Evolutionary conservation across 2,888 invertebrate species (phyloP).

Genomic region (Antheraea assamensis): DNA sequence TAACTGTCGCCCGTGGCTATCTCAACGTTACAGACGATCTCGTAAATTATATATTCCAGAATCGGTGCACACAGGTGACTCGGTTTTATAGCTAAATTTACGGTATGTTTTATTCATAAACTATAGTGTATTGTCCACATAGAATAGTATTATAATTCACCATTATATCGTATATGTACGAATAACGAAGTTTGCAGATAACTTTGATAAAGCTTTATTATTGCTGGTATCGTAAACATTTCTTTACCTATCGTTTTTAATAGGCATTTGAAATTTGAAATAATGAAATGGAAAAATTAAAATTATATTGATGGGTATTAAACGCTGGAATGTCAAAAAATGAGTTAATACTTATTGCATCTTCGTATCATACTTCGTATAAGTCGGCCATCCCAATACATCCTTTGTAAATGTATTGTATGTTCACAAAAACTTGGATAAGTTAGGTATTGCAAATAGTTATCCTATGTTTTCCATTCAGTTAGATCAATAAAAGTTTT

Average conservation of each 20-base stretch:
- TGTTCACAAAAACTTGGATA: no score
- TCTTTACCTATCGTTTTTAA: background rate
- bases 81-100: constrained; percentile 30
- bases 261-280: background rate
- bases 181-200: background rate
- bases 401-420: no score
- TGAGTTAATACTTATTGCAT: no score
- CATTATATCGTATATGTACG: background rate
- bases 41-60: constrained; percentile 42
- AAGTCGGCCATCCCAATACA: no score
- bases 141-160: constrained; percentile 8
- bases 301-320: no score
- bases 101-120: constrained; percentile 17
- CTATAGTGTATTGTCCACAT: background rate
- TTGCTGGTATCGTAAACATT: background rate
- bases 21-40: constrained; percentile 26
- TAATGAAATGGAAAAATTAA: background rate
- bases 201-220: background rate
- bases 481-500: no score
- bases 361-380: no score
- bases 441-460: no score
- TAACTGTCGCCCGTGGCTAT: constrained; percentile 17
- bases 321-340: no score
- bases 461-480: no score
- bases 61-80: constrained; percentile 28